Evolutionary conservation across 2,113 vertebrate species (phyloP).

Genomic region (Coracopsis vasa): DNA sequence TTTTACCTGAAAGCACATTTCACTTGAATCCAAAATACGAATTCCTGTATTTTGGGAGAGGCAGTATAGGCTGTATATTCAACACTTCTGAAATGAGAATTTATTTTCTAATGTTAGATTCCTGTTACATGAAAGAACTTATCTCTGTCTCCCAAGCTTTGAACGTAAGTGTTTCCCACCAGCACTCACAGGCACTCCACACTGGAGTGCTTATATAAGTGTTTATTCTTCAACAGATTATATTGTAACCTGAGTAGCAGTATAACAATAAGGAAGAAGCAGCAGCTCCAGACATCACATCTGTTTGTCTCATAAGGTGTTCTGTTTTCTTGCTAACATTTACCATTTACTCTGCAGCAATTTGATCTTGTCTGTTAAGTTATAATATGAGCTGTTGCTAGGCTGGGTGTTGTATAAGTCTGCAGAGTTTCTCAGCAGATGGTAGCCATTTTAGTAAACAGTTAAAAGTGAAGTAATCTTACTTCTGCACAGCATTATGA

Average conservation of each 20-base stretch:
- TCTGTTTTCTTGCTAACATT: background rate
- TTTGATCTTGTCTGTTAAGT: conserved; percentile 7
- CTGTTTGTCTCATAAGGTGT: background rate
- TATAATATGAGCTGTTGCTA: background rate
- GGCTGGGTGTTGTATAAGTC: background rate
- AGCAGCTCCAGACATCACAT: background rate
- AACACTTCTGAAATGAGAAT: background rate
- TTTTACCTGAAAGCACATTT: background rate
- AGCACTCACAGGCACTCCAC: background rate
- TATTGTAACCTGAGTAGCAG: background rate
- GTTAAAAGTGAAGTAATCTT: background rate
- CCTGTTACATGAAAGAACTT: background rate
- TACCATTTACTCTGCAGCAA: background rate
- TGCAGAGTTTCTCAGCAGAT: background rate
- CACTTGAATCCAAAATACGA: background rate
- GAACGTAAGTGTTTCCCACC: background rate
- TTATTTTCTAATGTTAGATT: background rate
- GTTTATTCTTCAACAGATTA: background rate
- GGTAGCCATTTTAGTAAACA: background rate
- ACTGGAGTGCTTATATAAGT: background rate
- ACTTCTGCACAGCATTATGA: background rate
- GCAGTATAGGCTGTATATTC: background rate
- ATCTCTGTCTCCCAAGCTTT: background rate
- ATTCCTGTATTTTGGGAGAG: background rate
- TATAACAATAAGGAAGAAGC: background rate